phyloP scores from a whole-genome alignment of 2,113 vertebrate species.

The Guaruba guarouba region DNA sequence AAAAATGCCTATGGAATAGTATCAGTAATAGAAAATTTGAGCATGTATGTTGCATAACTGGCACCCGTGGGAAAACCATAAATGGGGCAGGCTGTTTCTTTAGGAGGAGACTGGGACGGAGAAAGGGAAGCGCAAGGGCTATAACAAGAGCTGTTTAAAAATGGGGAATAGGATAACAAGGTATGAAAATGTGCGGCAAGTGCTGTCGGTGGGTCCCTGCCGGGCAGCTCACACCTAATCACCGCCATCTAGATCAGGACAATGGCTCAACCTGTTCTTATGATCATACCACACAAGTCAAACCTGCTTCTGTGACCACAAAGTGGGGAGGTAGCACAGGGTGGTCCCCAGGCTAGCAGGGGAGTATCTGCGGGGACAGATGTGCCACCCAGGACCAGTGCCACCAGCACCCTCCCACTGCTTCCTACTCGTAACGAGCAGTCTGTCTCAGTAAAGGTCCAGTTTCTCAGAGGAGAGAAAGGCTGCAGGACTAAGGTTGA shows the following conservation, averaged over 20 bases:
- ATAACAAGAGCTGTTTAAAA: neutral
- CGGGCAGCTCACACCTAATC: neutral
- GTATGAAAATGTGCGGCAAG: rapidly evolving
- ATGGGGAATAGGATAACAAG: neutral
- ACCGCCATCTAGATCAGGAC: rapidly evolving
- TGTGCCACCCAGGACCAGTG: neutral
- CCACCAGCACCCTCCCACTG: neutral
- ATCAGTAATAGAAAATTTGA: neutral
- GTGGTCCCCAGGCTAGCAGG: neutral
- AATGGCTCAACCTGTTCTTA: neutral
- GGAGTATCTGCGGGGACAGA: neutral
- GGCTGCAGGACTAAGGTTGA: neutral
- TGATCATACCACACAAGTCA: neutral
- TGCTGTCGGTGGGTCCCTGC: neutral
- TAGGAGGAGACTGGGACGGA: neutral
- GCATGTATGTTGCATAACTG: neutral
- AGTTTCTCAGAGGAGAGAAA: neutral
- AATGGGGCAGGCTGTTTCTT: neutral
- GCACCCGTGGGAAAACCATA: neutral
- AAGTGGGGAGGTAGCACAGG: neutral
- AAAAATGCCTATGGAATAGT: neutral
- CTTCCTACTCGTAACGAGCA: neutral
- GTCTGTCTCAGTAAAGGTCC: neutral
- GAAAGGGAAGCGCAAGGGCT: neutral
- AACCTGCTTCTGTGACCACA: neutral